Evolutionary conservation across 2,797 vertebrate species (phyloP).

Genomic region (Geotria australis): DNA sequence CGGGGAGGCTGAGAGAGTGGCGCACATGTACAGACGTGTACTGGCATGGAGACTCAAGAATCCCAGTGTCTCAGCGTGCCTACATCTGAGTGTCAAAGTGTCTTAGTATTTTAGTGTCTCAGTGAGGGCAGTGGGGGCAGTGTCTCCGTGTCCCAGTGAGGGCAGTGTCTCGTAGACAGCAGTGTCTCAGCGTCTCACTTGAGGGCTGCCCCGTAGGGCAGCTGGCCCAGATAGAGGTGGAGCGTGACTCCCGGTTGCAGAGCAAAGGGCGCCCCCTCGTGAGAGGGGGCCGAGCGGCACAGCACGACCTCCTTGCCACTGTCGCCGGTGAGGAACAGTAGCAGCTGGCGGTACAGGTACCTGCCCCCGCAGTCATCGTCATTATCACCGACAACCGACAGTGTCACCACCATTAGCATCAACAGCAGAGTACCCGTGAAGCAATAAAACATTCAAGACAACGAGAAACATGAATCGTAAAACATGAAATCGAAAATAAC

Average conservation of each 20-base stretch:
- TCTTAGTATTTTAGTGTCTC: too few species aligned
- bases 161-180: slow-evolving; percentile 17
- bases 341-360: slow-evolving; percentile 56
- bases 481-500: too few species aligned
- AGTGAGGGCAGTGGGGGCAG: background rate
- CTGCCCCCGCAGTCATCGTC: slow-evolving; percentile 8
- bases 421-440: too few species aligned
- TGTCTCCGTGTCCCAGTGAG: slow-evolving; percentile 16
- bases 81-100: background rate
- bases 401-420: too few species aligned
- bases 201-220: slow-evolving; percentile 58
- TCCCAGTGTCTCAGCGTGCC: background rate
- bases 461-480: too few species aligned
- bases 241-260: slow-evolving; percentile 32
- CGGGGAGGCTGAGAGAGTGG: too few species aligned
- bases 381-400: too few species aligned
- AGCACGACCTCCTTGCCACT: slow-evolving; percentile 27
- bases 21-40: too few species aligned
- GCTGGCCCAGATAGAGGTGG: slow-evolving; percentile 55
- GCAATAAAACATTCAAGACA: too few species aligned
- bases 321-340: slow-evolving; percentile 54
- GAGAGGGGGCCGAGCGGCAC: slow-evolving; percentile 5
- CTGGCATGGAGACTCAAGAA: too few species aligned
- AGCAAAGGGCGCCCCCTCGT: slow-evolving; percentile 23
- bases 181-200: slow-evolving; percentile 4